Conservation (phyloP, 2,797 vertebrate species). For the Orestias chungarensis region DNA sequence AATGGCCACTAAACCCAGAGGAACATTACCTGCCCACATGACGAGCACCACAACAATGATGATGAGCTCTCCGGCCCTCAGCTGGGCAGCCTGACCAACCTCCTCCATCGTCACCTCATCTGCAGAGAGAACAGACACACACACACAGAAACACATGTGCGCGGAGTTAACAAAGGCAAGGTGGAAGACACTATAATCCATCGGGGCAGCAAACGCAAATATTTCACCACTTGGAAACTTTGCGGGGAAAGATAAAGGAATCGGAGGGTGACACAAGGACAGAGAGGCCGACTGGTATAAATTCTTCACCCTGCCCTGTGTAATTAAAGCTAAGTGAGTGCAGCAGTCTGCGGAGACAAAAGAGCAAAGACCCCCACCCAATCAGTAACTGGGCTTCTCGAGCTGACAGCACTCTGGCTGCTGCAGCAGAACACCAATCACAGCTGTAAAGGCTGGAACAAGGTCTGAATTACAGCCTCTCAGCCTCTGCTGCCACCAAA, state of each 20-base stretch:
- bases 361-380: conserved; percentile 26
- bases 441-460: conserved; percentile 36
- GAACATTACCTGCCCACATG: conserved; percentile 94
- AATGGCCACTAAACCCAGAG: conserved; percentile 33
- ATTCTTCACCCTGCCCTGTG: conserved; percentile 45
- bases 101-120: conserved; percentile 94
- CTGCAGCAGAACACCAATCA: conserved; percentile 36
- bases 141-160: conserved; percentile 20
- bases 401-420: conserved; percentile 46
- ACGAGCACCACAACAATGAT: conserved; percentile 96
- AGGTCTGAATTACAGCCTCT: conserved; percentile 22
- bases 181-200: conserved; percentile 24
- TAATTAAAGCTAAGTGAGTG: conserved; percentile 63
- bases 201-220: conserved; percentile 35
- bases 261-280: conserved; percentile 28
- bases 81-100: conserved; percentile 84
- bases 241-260: conserved; percentile 49
- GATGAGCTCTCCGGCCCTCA: conserved; percentile 92
- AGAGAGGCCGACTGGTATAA: conserved; percentile 30
- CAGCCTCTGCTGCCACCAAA: conserved; percentile 13
- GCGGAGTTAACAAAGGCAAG: conserved; percentile 37
- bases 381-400: conserved; percentile 40
- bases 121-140: conserved; percentile 61
- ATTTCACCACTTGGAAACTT: conserved; percentile 26
- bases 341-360: conserved; percentile 40